A percentile compares a stretch with the other conserved stretches of the same genome.
These are phyloP conservation scores for Torymus auratus DNA, from an alignment of 2,888 invertebrate genomes.

Conservation along the genomic window DNA sequence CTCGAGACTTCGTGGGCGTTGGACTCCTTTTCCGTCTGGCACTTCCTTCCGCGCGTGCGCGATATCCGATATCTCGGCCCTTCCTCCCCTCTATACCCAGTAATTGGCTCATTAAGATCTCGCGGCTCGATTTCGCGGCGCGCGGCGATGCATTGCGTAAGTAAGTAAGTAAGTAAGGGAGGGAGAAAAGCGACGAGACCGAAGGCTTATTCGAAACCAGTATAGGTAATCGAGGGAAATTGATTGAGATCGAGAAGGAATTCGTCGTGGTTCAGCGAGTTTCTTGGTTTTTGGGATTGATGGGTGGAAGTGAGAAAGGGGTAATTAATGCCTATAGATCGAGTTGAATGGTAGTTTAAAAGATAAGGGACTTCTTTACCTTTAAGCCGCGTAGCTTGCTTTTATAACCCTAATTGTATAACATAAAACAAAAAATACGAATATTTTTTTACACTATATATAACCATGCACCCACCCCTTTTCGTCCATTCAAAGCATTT, in stretches of 20 bases:
- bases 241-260: not conserved
- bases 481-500: too few relatives aligned
- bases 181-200: too few relatives aligned
- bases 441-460: too few relatives aligned
- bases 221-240: not conserved
- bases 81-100: not conserved
- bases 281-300: not conserved
- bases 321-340: too few relatives aligned
- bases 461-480: too few relatives aligned
- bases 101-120: constrained; percentile 62
- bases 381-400: too few relatives aligned
- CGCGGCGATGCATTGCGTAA: constrained; percentile 9
- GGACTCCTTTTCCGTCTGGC: constrained; percentile 31
- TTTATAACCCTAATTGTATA: too few relatives aligned
- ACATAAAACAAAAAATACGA: too few relatives aligned
- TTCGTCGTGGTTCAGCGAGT: not conserved
- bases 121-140: constrained; percentile 59
- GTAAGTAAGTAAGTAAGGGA: not conserved
- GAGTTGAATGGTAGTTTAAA: too few relatives aligned
- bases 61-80: constrained; percentile 38
- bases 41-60: constrained; percentile 21
- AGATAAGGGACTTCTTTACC: too few relatives aligned
- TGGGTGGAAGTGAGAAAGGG: too few relatives aligned
- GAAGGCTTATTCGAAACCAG: too few relatives aligned
- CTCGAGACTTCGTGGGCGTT: not conserved